A percentile compares a stretch with the other conserved stretches of the same genome.
Conservation (phyloP, 1,140 invertebrate species). For the Venustaconcha ellipsiformis region DNA sequence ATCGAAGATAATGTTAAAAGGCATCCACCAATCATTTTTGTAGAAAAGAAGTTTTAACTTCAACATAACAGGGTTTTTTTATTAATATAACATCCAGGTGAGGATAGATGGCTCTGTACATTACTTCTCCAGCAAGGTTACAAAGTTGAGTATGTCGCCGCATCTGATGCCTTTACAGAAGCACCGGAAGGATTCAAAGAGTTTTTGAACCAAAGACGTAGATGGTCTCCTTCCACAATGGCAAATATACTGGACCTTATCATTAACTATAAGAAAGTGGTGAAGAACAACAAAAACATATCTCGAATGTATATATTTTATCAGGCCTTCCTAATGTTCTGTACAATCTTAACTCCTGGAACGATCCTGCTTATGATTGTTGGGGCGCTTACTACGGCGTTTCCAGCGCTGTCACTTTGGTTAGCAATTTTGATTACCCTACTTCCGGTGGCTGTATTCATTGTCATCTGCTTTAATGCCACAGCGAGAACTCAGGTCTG, state of each 20-base stretch:
- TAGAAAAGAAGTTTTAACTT: too few relatives aligned
- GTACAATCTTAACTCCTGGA: conserved; percentile 75
- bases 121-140: conserved; percentile 75
- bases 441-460: conserved; percentile 71
- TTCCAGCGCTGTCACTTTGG: conserved; percentile 67
- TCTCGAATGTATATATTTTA: conserved; percentile 57
- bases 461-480: conserved; percentile 70
- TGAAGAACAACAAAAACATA: conserved; percentile 58
- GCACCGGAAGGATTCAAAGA: conserved; percentile 75
- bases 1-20: too few relatives aligned
- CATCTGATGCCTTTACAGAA: conserved; percentile 76
- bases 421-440: conserved; percentile 70
- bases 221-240: conserved; percentile 78
- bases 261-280: conserved; percentile 57
- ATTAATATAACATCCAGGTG: conserved; percentile 63
- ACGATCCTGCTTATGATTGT: conserved; percentile 77
- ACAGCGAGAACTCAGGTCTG: conserved; percentile 64
- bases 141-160: conserved; percentile 76
- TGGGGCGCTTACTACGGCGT: conserved; percentile 74
- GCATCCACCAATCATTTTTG: too few relatives aligned
- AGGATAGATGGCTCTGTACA: conserved; percentile 78
- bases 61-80: too few relatives aligned
- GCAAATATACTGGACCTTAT: conserved; percentile 77
- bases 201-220: conserved; percentile 76
- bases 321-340: conserved; percentile 68